Percentiles rank a stretch among this genome's conserved stretches.
Conservation (phyloP, 2,113 vertebrate species). For the Trematomus loennbergii region DNA sequence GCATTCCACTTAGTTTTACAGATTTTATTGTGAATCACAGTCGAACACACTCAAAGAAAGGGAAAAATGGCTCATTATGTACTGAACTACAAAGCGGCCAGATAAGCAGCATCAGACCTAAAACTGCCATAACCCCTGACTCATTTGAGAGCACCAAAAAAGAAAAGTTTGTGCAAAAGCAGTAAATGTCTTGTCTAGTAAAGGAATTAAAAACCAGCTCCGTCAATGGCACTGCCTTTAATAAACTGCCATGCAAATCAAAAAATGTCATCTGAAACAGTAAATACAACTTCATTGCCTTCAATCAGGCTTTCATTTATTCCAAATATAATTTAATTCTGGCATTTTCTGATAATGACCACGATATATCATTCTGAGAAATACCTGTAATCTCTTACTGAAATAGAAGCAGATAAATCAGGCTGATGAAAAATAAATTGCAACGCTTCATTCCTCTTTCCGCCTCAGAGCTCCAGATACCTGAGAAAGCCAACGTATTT, state of each 20-base stretch:
- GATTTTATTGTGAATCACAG: too few relatives aligned
- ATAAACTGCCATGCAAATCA: neutral
- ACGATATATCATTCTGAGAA: neutral
- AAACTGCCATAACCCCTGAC: too few relatives aligned
- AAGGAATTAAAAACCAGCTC: neutral
- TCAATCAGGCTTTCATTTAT: neutral
- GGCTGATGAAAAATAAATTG: neutral
- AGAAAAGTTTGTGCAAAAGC: too few relatives aligned
- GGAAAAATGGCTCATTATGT: too few relatives aligned
- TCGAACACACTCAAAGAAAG: too few relatives aligned
- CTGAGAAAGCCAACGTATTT: constrained; percentile 90
- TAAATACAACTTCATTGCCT: too few relatives aligned
- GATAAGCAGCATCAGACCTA: neutral
- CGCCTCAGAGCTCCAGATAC: constrained; percentile 88
- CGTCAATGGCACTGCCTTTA: neutral
- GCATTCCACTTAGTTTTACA: too few relatives aligned
- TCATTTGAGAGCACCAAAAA: too few relatives aligned
- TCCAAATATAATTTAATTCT: neutral
- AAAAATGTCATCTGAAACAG: neutral
- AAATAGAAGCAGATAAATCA: neutral
- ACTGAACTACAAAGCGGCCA: too few relatives aligned
- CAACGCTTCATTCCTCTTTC: constrained; percentile 15
- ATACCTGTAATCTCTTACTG: neutral
- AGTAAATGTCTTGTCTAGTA: too few relatives aligned
- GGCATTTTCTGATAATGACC: neutral